phyloP scores from a whole-genome alignment of 2,113 vertebrate genomes.

The Aramus guarauna region DNA sequence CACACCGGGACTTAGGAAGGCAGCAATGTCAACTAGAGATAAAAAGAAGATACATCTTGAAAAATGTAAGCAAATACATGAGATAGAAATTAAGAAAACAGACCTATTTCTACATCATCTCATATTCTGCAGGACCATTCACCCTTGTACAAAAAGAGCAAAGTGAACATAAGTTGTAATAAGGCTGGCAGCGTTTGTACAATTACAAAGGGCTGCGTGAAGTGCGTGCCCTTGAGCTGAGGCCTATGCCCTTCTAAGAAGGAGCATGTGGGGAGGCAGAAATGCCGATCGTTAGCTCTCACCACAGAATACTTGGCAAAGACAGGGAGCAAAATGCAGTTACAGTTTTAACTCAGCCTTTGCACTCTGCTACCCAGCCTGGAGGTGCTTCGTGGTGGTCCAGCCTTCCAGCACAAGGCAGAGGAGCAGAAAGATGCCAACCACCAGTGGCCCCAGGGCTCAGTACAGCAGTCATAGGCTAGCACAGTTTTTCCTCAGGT shows the following conservation, averaged over 20 bases:
- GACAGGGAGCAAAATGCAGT: neutral
- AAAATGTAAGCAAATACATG: neutral
- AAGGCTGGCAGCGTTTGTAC: neutral
- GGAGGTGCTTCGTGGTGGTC: neutral
- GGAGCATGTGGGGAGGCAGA: neutral
- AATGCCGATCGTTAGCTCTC: neutral
- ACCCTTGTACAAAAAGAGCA: neutral
- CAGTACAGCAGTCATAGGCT: neutral
- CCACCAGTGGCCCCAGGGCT: neutral
- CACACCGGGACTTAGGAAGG: neutral
- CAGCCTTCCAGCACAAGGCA: neutral
- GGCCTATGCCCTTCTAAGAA: neutral
- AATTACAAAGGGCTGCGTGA: neutral
- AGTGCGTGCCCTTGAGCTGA: neutral
- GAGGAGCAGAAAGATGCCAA: neutral
- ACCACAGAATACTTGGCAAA: neutral
- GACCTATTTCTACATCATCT: accelerated
- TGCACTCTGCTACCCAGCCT: neutral
- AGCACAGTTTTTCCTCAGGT: neutral
- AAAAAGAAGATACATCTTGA: neutral
- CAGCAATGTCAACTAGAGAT: neutral
- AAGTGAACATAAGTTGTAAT: neutral
- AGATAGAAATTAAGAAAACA: neutral
- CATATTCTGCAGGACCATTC: neutral
- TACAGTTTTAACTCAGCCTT: neutral